phyloP scores from a whole-genome alignment of 2,888 invertebrate genomes.

The Hyalella azteca region DNA sequence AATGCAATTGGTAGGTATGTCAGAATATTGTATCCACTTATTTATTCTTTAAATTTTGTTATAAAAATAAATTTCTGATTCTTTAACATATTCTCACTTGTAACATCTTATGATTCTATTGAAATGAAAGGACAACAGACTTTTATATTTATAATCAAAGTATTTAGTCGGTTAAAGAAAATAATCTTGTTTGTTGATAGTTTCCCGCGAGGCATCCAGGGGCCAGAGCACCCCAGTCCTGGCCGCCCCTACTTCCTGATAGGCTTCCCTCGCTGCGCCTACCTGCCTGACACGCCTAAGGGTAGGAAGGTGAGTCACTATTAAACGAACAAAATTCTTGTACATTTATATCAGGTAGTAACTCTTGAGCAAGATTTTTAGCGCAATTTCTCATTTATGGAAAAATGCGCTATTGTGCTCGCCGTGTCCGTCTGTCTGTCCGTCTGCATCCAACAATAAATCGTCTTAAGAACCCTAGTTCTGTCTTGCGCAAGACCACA shows the following conservation, averaged over 20 bases:
- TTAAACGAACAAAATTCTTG: too few relatives aligned
- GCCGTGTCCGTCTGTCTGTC: too few relatives aligned
- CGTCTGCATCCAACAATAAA: too few relatives aligned
- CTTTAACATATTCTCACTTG: too few relatives aligned
- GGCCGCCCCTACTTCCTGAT: conserved; percentile 87
- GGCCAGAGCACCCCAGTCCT: conserved; percentile 58
- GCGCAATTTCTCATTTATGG: too few relatives aligned
- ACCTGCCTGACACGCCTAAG: conserved; percentile 81
- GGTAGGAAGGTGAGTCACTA: conserved; percentile 73
- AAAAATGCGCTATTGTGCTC: too few relatives aligned
- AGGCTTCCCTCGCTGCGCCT: conserved; percentile 81
- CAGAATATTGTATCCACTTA: neutral
- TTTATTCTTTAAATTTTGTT: neutral
- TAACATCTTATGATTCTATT: neutral
- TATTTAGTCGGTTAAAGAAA: too few relatives aligned
- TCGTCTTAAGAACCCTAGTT: too few relatives aligned
- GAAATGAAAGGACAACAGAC: neutral
- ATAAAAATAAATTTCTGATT: neutral
- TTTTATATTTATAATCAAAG: too few relatives aligned
- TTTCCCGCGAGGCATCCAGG: conserved; percentile 53
- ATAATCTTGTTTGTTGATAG: conserved; percentile 36
- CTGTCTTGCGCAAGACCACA: too few relatives aligned
- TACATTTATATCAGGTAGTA: too few relatives aligned
- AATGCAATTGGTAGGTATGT: neutral
- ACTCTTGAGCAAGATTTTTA: too few relatives aligned